phyloP scores from a whole-genome alignment of 1,140 invertebrate genomes.

The Pseudomyrmex pallidus region DNA sequence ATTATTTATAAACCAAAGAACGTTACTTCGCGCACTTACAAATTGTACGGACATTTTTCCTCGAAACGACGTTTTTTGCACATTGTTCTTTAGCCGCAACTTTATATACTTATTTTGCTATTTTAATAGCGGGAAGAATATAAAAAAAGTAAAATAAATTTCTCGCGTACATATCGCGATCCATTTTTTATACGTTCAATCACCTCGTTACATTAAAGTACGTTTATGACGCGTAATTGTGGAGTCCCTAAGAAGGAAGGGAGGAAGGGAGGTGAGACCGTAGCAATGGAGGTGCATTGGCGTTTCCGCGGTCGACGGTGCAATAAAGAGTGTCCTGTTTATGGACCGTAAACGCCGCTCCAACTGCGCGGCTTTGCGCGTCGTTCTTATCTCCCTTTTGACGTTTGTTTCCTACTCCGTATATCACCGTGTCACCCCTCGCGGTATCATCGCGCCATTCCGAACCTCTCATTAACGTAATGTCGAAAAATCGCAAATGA shows the following conservation, averaged over 20 bases:
- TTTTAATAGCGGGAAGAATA: background rate
- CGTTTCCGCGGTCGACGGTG: constrained; percentile 70
- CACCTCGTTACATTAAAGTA: constrained; percentile 73
- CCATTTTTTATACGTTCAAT: constrained; percentile 28
- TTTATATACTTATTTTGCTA: background rate
- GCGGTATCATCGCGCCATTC: constrained; percentile 46
- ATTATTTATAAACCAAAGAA: too few species aligned
- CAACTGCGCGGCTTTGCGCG: constrained; percentile 70
- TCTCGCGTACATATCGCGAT: background rate
- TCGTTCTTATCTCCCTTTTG: constrained; percentile 54
- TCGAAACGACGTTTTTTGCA: background rate
- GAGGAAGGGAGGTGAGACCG: background rate
- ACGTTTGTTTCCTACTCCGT: constrained; percentile 75
- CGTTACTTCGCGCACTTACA: too few species aligned
- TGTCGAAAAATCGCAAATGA: constrained; percentile 50
- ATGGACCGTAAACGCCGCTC: constrained; percentile 80
- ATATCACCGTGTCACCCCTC: constrained; percentile 70
- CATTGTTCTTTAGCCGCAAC: background rate
- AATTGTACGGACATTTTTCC: background rate
- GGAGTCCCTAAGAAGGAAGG: constrained; percentile 54
- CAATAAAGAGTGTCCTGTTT: constrained; percentile 80
- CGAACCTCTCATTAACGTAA: constrained; percentile 59
- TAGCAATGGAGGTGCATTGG: constrained; percentile 25
- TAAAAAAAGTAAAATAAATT: background rate
- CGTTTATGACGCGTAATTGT: constrained; percentile 79